A percentile compares a stretch with the other conserved stretches of the same genome.
phyloP scores from a whole-genome alignment of 2,888 invertebrate genomes.

The Euclidia mi region DNA sequence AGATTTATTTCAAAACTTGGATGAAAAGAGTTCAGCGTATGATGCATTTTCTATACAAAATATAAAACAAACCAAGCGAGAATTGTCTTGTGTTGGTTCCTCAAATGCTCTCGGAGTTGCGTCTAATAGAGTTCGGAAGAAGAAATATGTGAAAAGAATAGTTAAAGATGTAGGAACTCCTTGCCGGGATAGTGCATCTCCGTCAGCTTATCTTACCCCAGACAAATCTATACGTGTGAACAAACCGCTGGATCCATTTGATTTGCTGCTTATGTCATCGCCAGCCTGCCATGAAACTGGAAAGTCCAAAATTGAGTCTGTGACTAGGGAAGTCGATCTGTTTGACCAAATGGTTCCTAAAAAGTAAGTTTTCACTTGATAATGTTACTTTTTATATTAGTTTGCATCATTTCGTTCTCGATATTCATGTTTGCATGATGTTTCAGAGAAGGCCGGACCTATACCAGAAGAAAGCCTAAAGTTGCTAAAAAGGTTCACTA shows the following conservation, averaged over 20 bases:
- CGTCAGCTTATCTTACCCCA: conserved; percentile 77
- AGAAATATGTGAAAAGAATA: conserved; percentile 80
- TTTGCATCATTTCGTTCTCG: not conserved
- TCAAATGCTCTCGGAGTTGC: conserved; percentile 64
- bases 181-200: conserved; percentile 56
- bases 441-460: conserved; percentile 67
- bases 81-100: conserved; percentile 72
- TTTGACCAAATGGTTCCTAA: conserved; percentile 48
- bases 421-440: not conserved
- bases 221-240: conserved; percentile 84
- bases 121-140: conserved; percentile 78
- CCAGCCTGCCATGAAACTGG: conserved; percentile 40
- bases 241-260: conserved; percentile 79
- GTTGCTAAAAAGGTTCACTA: conserved; percentile 65
- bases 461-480: conserved; percentile 57
- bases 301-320: conserved; percentile 35
- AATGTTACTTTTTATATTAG: not conserved
- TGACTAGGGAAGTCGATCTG: conserved; percentile 38
- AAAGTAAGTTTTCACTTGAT: conserved; percentile 59
- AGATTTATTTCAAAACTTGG: conserved; percentile 73
- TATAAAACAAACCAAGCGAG: conserved; percentile 83
- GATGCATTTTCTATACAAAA: conserved; percentile 85
- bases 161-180: conserved; percentile 70
- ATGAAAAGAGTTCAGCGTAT: conserved; percentile 78
- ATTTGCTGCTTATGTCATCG: conserved; percentile 76